A percentile compares a stretch with the other conserved stretches of the same genome.
Evolutionary conservation across 1,140 invertebrate genomes (phyloP).

Genomic region (Drosophila tsacasi): DNA sequence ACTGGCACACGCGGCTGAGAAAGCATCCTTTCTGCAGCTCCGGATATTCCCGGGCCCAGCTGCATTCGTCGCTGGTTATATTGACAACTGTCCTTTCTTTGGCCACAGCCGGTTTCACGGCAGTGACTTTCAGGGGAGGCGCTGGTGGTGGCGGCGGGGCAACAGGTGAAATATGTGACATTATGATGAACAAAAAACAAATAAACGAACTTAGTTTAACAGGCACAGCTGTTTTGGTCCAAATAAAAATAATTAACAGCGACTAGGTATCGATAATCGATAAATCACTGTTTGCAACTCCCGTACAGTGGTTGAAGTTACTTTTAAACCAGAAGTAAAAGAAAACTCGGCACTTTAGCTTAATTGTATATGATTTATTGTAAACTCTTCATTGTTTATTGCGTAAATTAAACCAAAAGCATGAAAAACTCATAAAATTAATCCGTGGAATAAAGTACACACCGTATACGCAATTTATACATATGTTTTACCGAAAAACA

Average conservation of each 20-base stretch:
- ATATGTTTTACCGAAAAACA: slow-evolving; percentile 41
- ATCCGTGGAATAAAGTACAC: slow-evolving; percentile 47
- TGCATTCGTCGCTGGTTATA: slow-evolving; percentile 61
- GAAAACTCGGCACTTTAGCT: neutral
- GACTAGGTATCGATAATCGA: slow-evolving; percentile 1
- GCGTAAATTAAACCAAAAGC: slow-evolving; percentile 60
- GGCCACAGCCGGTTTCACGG: neutral
- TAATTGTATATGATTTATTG: slow-evolving; percentile 36
- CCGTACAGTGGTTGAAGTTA: no score
- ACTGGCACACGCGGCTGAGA: slow-evolving; percentile 84
- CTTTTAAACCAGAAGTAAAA: no score
- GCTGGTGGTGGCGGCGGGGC: slow-evolving; percentile 42
- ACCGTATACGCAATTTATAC: slow-evolving; percentile 40
- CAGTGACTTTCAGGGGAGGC: neutral
- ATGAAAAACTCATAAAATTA: slow-evolving; percentile 50
- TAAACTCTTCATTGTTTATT: slow-evolving; percentile 62
- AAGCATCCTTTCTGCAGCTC: slow-evolving; percentile 86
- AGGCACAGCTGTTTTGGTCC: slow-evolving; percentile 29
- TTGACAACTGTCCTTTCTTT: neutral
- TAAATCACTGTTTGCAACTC: neutral
- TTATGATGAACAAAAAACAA: slow-evolving; percentile 2
- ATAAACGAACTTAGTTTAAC: slow-evolving; percentile 3
- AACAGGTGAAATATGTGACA: slow-evolving; percentile 36
- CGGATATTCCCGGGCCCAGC: slow-evolving; percentile 85
- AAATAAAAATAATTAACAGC: slow-evolving; percentile 15